Evolutionary conservation across 2,888 invertebrate genomes (phyloP).

Genomic region (Fragum sueziense): DNA sequence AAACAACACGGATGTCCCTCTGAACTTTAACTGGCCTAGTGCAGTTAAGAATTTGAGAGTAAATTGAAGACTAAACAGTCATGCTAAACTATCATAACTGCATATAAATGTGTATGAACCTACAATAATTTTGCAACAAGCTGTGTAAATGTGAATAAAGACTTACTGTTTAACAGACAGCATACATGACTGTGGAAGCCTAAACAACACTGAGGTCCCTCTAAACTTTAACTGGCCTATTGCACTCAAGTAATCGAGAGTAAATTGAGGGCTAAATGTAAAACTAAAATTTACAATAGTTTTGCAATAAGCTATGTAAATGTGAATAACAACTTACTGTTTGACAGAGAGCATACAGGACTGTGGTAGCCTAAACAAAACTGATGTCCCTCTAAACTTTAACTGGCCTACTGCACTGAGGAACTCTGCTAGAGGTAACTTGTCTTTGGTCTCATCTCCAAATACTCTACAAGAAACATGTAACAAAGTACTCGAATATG

Average conservation of each 20-base stretch:
- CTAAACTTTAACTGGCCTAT: slow-evolving; percentile 87
- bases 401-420: slow-evolving; percentile 87
- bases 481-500: too few species aligned
- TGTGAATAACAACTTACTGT: slow-evolving; percentile 64
- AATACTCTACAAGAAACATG: slow-evolving; percentile 78
- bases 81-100: too few species aligned
- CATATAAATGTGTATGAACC: too few species aligned
- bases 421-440: slow-evolving; percentile 84
- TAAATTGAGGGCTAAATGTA: too few species aligned
- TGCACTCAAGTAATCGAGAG: too few species aligned
- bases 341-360: slow-evolving; percentile 77
- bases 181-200: slow-evolving; percentile 84
- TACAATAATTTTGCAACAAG: too few species aligned
- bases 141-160: too few species aligned
- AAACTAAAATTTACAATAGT: too few species aligned
- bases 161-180: slow-evolving; percentile 67
- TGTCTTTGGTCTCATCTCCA: slow-evolving; percentile 76
- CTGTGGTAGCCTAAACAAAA: slow-evolving; percentile 86
- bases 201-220: slow-evolving; percentile 87
- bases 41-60: slow-evolving; percentile 87
- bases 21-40: slow-evolving; percentile 86
- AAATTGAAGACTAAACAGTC: too few species aligned
- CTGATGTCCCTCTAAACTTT: slow-evolving; percentile 87
- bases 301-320: too few species aligned
- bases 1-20: slow-evolving; percentile 87